A percentile compares a stretch with the other conserved stretches of the same genome.
Conservation (phyloP, 2,797 vertebrate genomes). For the Helarctos malayanus region DNA sequence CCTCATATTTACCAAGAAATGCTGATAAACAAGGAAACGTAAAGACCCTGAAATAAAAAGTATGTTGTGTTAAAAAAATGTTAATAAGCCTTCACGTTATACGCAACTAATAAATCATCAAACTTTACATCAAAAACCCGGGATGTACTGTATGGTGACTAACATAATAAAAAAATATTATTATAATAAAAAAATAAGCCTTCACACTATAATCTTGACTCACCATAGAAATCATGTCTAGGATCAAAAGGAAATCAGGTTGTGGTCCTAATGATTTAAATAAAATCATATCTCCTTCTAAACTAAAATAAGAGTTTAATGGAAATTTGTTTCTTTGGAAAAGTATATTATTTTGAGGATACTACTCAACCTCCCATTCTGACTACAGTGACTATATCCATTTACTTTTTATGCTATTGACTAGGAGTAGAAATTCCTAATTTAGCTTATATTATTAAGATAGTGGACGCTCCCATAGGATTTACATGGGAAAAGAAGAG, state of each 20-base stretch:
- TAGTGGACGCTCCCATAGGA: neutral
- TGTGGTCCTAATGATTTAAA: neutral
- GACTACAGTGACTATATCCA: neutral
- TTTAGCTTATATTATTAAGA: neutral
- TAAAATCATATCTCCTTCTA: neutral
- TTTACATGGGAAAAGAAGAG: neutral
- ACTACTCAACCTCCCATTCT: neutral
- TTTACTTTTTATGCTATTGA: neutral
- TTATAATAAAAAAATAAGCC: too few relatives aligned
- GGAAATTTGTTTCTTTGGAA: conserved; percentile 39
- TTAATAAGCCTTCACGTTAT: neutral
- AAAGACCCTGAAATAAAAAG: conserved; percentile 93
- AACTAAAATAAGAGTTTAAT: neutral
- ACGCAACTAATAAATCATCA: too few relatives aligned
- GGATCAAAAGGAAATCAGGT: conserved; percentile 28
- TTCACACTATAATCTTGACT: conserved; percentile 22
- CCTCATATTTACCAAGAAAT: conserved; percentile 94
- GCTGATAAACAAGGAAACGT: conserved; percentile 96
- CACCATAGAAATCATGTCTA: conserved; percentile 47
- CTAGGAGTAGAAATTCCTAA: conserved; percentile 17
- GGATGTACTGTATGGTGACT: too few relatives aligned
- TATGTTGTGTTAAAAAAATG: conserved; percentile 25
- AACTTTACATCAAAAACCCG: too few relatives aligned
- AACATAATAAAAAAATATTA: too few relatives aligned
- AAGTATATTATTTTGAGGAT: conserved; percentile 28